Evolutionary conservation across 2,113 vertebrate genomes (phyloP).

Genomic region (Agapornis roseicollis): DNA sequence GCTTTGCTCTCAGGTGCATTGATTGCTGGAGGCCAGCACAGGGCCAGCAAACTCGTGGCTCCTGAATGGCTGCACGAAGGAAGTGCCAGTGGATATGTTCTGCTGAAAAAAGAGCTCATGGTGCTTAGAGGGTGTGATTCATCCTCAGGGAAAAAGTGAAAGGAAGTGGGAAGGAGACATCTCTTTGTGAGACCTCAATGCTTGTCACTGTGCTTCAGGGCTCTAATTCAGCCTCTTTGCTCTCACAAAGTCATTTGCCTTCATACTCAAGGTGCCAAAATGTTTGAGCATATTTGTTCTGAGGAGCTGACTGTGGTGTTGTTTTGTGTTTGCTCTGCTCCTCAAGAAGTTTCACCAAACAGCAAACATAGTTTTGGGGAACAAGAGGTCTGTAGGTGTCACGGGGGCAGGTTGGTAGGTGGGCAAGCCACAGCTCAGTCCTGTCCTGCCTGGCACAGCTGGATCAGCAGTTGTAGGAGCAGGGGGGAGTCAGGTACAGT

Average conservation of each 20-base stretch:
- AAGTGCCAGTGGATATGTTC: neutral
- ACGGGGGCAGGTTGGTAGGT: neutral
- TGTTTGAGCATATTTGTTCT: neutral
- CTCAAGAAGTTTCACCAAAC: neutral
- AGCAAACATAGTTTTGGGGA: neutral
- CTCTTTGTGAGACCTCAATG: neutral
- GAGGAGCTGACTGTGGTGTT: neutral
- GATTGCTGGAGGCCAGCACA: neutral
- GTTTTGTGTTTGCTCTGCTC: neutral
- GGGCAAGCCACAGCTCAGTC: neutral
- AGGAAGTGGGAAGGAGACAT: neutral
- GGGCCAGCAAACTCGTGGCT: neutral
- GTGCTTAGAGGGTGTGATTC: neutral
- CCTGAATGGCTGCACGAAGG: neutral
- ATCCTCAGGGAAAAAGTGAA: neutral
- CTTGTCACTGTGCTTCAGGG: neutral
- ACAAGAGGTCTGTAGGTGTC: neutral
- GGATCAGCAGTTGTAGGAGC: neutral
- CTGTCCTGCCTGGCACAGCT: neutral
- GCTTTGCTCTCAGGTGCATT: neutral
- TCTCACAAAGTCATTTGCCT: neutral
- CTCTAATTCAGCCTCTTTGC: neutral
- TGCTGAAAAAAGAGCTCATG: neutral
- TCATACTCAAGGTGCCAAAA: neutral
- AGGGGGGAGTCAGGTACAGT: rapidly evolving